Base-by-base conservation (phyloP, 2,888 invertebrate genomes). In the Drosophila villosipedis region DNA sequence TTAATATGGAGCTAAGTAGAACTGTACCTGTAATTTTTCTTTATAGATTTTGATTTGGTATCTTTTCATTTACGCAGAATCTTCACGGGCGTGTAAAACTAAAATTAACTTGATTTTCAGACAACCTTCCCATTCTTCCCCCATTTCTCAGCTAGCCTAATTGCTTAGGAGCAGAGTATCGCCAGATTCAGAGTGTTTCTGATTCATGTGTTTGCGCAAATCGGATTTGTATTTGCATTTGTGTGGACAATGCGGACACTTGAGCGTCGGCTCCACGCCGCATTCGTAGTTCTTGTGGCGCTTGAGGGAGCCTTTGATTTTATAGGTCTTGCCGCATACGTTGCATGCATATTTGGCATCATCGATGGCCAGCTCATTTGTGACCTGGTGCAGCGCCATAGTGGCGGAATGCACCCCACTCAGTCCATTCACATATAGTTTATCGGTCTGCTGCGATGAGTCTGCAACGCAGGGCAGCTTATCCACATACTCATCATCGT, bases 311-410 rank as follows among this genome's bases (percentile, higher is more conserved):
- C 96, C 96, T 91, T 96, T 96, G 93, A 96, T 96, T 94, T 96
- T 96, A 95, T 97, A 97, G 87, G 96, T 95, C 94, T 97, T 97
- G 82, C 96, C 96, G 93, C 97, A 97, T 89, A 94, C 95, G 89
- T 94, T 95, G 94, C 96, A 96, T 76, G 94, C 95, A 92, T 95
- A 90, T 50, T 92, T 92, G 69, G 91, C 79, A 35, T 85, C 84
- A 25, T 82, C 88, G 9, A 78, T 33, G 22, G 75, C 63, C 63
- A 84, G 54, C 41, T 76, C 85, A 52, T 66, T 74, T 52, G 41
- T 68, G 33, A 74, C 74, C 55, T 78, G 82, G 3, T 84, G 84
- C 76, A 86, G 39, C 0, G 76, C 49, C 81, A 84, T 70, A 0
- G 84, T 85, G 59, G 82, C n/a, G 58, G 75, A n/a, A 59, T 75